A percentile compares a stretch with the other conserved stretches of the same genome.
phyloP scores from a whole-genome alignment of 2,113 vertebrate species.

The Irena cyanogastra region DNA sequence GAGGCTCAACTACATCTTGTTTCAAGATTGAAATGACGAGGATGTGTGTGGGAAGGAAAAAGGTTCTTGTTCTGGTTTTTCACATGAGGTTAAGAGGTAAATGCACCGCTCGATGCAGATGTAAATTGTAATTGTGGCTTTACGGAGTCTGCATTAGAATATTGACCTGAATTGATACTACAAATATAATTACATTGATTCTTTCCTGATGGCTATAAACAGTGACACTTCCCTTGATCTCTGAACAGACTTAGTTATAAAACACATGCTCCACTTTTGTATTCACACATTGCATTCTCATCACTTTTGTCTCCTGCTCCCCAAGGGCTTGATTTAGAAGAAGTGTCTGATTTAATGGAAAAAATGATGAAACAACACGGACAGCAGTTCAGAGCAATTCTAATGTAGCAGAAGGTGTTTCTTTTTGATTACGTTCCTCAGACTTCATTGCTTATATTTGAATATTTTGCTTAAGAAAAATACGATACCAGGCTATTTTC shows the following conservation, averaged over 20 bases:
- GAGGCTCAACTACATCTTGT: neutral
- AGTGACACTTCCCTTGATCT: conserved; percentile 80
- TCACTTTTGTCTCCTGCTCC: conserved; percentile 73
- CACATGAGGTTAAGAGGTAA: neutral
- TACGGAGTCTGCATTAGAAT: conserved; percentile 60
- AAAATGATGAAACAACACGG: conserved; percentile 80
- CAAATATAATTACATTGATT: conserved; percentile 78
- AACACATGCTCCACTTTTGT: conserved; percentile 68
- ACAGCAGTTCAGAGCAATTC: conserved; percentile 59
- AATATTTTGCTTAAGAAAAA: conserved; percentile 66
- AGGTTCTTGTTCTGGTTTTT: neutral
- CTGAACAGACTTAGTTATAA: conserved; percentile 64
- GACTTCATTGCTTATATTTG: conserved; percentile 53
- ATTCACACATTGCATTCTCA: conserved; percentile 66
- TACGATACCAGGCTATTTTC: conserved; percentile 34
- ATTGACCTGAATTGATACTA: conserved; percentile 73
- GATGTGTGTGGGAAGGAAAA: neutral
- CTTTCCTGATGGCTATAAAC: conserved; percentile 75
- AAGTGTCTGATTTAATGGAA: conserved; percentile 87
- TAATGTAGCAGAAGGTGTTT: conserved; percentile 61
- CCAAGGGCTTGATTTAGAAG: conserved; percentile 80
- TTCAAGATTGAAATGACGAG: neutral
- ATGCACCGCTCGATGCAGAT: neutral
- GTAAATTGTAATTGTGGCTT: conserved; percentile 31
- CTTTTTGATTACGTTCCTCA: conserved; percentile 58